Base-by-base conservation (phyloP, 37 sponge, comb jelly and placozoan species). In the Haliclona indistincta region DNA sequence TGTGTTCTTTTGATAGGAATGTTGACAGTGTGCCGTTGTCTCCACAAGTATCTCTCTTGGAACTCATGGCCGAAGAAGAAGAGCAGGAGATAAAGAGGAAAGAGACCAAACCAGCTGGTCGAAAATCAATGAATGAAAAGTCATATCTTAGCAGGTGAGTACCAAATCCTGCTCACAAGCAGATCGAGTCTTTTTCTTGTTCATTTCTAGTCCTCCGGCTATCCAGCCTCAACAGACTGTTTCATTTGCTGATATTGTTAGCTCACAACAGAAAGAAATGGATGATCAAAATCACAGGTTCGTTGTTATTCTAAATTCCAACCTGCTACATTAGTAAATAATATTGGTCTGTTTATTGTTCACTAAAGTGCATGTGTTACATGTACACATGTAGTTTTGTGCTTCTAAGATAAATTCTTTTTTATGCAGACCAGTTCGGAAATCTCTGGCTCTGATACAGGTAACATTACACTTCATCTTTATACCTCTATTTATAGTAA, bases 221-320 rank as follows among this genome's bases (percentile, higher is more conserved):
- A n/a, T n/a, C n/a, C n/a, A n/a, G n/a, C n/a, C n/a, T n/a, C n/a
- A n/a, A n/a, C n/a, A n/a, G n/a, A n/a, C n/a, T n/a, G 78, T 79
- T 20, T 85, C 86, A 36, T 85, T 85, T 85, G 79, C 86, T 52
- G 40, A 69, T 23, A 79, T 85, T 41, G 51, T 85, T 25, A 47
- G 43, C 4, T 44, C 73, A 7, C 85, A 84, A 36, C 44, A 76
- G 30, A 63, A 8, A 30, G 61, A 54, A 53, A 42, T 66, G 15
- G 63, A 20, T 61, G 26, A 20, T 11, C 63, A 28, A 10, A 20
- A 20, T 17, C 51, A 47, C 15, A 28, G 28, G 10, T 8, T 20
- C 10, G 7, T 20, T 17, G 51, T 47, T 17, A 17, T 17, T 47
- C 51, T 17, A n/a, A n/a, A n/a, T n/a, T 7, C 43, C 63, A 45